Evolutionary conservation across 1,140 invertebrate species (phyloP).

Genomic region (Homalodisca vitripennis): DNA sequence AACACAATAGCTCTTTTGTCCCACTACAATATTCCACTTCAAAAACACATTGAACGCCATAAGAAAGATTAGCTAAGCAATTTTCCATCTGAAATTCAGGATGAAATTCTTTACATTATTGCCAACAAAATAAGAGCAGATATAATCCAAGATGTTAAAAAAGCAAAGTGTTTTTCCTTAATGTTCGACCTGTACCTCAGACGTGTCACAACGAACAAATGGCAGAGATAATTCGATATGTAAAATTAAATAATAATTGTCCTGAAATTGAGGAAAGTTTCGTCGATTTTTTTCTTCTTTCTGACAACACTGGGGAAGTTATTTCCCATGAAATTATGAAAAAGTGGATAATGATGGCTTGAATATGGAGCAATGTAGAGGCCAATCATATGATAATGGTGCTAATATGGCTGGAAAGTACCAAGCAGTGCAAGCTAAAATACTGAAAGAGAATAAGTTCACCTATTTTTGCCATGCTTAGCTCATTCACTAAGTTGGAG

Average conservation of each 20-base stretch:
- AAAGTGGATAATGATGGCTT: constrained; percentile 33
- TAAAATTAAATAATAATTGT: constrained; percentile 18
- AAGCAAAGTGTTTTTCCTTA: constrained; percentile 26
- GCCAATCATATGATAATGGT: constrained; percentile 44
- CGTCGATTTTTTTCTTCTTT: constrained; percentile 34
- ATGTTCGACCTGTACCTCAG: constrained; percentile 38
- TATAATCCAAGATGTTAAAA: not conserved
- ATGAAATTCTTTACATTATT: not conserved
- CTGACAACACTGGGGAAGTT: constrained; percentile 32
- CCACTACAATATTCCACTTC: too few species aligned
- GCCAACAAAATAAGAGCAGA: not conserved
- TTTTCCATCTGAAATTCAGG: too few species aligned
- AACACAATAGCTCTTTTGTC: too few species aligned
- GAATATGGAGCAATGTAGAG: constrained; percentile 39
- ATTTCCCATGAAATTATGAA: constrained; percentile 34
- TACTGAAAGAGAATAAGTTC: constrained; percentile 30
- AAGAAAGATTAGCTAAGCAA: too few species aligned
- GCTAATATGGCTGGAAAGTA: constrained; percentile 43
- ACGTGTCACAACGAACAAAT: constrained; percentile 35
- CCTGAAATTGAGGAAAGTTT: constrained; percentile 34
- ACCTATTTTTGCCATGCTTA: constrained; percentile 34
- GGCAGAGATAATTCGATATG: constrained; percentile 31
- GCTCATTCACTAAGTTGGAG: constrained; percentile 34
- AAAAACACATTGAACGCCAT: too few species aligned
- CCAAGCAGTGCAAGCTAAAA: constrained; percentile 41